phyloP scores from a whole-genome alignment of 2,888 invertebrate species.

The Cerastis rubricosa region DNA sequence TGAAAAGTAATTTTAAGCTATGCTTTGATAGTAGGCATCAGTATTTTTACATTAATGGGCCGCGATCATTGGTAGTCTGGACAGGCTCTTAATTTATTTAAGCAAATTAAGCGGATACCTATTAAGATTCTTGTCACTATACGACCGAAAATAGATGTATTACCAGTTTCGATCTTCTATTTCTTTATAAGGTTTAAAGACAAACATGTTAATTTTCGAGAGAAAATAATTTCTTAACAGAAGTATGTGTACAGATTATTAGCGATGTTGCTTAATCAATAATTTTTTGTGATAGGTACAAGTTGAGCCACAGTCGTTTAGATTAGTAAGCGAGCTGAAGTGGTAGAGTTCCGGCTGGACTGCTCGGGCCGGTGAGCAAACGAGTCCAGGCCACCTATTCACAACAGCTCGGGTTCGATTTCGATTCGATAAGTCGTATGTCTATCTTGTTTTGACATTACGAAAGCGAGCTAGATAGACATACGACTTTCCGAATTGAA shows the following conservation, averaged over 20 bases:
- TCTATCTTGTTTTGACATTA: no score
- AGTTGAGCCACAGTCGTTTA: background rate
- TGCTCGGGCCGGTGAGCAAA: background rate
- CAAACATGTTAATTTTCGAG: background rate
- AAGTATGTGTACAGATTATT: background rate
- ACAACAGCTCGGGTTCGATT: no score
- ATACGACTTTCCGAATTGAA: no score
- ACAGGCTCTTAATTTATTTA: conserved; percentile 25
- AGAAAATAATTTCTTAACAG: background rate
- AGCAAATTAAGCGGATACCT: conserved; percentile 3
- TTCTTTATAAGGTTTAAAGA: background rate
- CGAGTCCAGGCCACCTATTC: no score
- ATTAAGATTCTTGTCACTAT: conserved; percentile 37
- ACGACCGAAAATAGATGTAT: conserved; percentile 21
- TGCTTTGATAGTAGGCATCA: no score
- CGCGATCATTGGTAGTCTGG: conserved; percentile 6
- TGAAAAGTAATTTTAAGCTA: no score
- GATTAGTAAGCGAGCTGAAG: background rate
- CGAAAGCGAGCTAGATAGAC: no score
- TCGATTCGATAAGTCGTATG: no score
- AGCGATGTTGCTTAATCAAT: background rate
- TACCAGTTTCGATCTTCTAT: conserved; percentile 21
- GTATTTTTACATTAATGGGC: background rate
- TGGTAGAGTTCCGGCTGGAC: background rate
- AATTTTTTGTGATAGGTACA: background rate